Conservation (phyloP, 2,888 invertebrate species). For the Campoplex capitator region DNA sequence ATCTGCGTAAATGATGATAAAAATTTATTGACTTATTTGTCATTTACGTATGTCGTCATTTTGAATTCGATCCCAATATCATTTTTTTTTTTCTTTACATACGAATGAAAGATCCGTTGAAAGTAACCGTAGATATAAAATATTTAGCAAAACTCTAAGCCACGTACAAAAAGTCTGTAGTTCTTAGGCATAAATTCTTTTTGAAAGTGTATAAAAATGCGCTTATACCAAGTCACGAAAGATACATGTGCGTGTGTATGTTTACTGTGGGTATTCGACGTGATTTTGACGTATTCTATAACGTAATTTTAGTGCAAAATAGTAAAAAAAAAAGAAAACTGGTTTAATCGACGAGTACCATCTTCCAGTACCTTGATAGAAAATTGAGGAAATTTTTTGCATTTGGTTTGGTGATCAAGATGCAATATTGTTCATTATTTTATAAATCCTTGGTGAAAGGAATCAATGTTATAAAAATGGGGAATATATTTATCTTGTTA, state of each 20-base stretch:
- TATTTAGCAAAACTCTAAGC: not conserved
- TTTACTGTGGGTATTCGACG: constrained; percentile 27
- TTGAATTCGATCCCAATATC: not conserved
- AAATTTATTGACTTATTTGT: no score
- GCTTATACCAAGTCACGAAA: not conserved
- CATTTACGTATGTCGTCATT: no score
- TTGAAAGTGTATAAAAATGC: not conserved
- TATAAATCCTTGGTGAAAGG: not conserved
- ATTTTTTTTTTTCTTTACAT: not conserved
- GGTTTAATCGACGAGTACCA: constrained; percentile 40
- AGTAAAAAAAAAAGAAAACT: not conserved
- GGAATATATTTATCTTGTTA: not conserved
- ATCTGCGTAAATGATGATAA: no score
- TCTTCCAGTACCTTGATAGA: constrained; percentile 55
- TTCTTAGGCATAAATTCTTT: not conserved
- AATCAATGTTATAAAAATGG: not conserved
- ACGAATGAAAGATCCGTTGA: not conserved
- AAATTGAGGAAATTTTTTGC: constrained; percentile 44
- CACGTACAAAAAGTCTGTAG: not conserved
- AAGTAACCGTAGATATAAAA: not conserved
- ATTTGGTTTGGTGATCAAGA: constrained; percentile 4
- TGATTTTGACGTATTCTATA: constrained; percentile 58
- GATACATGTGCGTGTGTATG: constrained; percentile 5
- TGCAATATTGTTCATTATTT: constrained; percentile 16
- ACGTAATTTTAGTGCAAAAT: constrained; percentile 27